phyloP scores from a whole-genome alignment of 2,888 invertebrate species.

The Mythimna vitellina region DNA sequence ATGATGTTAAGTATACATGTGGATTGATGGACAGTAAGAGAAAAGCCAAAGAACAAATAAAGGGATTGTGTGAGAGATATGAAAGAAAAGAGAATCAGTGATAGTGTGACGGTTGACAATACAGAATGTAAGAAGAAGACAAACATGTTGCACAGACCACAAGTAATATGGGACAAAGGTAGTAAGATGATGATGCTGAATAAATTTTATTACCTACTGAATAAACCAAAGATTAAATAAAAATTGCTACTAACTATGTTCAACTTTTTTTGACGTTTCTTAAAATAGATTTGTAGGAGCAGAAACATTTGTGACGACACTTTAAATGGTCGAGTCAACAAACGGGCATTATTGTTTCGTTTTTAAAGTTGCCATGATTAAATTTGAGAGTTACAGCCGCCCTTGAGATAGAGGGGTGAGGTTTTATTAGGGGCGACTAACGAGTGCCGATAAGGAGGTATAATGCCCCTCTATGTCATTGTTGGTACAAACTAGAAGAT shows the following conservation, averaged over 20 bases:
- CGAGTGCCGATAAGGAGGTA: slow-evolving; percentile 88
- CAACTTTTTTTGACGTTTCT: not conserved
- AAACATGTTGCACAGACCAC: too few relatives aligned
- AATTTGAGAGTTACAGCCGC: slow-evolving; percentile 86
- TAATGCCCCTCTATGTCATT: slow-evolving; percentile 81
- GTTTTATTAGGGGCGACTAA: slow-evolving; percentile 89
- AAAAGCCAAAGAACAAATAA: too few relatives aligned
- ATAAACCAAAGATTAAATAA: not conserved
- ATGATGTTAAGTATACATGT: too few relatives aligned
- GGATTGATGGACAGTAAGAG: too few relatives aligned
- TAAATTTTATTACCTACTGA: too few relatives aligned
- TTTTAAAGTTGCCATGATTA: slow-evolving; percentile 88
- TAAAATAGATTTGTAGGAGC: not conserved
- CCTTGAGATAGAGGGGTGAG: slow-evolving; percentile 87
- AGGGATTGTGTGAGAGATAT: too few relatives aligned
- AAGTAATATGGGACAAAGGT: too few relatives aligned
- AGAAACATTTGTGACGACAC: not conserved
- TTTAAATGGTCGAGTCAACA: slow-evolving; percentile 37
- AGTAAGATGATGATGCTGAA: too few relatives aligned
- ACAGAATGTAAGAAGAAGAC: too few relatives aligned
- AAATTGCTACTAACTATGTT: not conserved
- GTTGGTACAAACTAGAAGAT: slow-evolving; percentile 65
- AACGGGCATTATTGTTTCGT: slow-evolving; percentile 81
- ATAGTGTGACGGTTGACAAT: too few relatives aligned
- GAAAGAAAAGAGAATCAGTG: too few relatives aligned